Evolutionary conservation across 2,888 invertebrate species (phyloP).

Genomic region (Zaprionus lineosus): DNA sequence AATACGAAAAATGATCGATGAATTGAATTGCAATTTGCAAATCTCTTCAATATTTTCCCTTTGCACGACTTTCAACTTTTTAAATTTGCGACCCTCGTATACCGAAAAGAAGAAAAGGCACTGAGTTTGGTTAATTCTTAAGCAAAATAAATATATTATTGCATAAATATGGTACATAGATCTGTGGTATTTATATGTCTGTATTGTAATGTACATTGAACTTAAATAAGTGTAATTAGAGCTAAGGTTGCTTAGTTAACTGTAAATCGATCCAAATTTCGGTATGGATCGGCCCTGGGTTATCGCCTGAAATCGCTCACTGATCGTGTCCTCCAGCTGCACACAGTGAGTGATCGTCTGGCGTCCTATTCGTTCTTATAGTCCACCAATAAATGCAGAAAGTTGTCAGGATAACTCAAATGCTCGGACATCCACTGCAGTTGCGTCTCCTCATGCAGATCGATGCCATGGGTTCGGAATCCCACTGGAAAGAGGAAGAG

Average conservation of each 20-base stretch:
- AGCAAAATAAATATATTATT: conserved; percentile 38
- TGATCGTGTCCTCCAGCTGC: background rate
- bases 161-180: conserved; percentile 46
- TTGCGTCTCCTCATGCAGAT: conserved; percentile 93
- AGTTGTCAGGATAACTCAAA: conserved; percentile 99
- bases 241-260: conserved; percentile 13
- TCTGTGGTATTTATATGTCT: no score
- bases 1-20: conserved; percentile 64
- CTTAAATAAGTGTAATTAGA: conserved; percentile 36
- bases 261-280: conserved; percentile 36
- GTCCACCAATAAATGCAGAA: conserved; percentile 91
- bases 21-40: conserved; percentile 48
- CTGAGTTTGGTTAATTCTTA: conserved; percentile 14
- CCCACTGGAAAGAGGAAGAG: conserved; percentile 85
- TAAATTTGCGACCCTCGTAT: background rate
- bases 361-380: conserved; percentile 75
- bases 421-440: conserved; percentile 99
- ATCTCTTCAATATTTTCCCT: no score
- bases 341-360: background rate
- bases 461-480: conserved; percentile 94
- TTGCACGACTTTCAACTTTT: conserved; percentile 13
- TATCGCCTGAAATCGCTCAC: conserved; percentile 14
- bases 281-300: conserved; percentile 35
- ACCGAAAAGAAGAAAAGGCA: background rate
- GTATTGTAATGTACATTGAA: conserved; percentile 40